Conservation (phyloP, 2,888 invertebrate genomes). For the Fragum sueziense region DNA sequence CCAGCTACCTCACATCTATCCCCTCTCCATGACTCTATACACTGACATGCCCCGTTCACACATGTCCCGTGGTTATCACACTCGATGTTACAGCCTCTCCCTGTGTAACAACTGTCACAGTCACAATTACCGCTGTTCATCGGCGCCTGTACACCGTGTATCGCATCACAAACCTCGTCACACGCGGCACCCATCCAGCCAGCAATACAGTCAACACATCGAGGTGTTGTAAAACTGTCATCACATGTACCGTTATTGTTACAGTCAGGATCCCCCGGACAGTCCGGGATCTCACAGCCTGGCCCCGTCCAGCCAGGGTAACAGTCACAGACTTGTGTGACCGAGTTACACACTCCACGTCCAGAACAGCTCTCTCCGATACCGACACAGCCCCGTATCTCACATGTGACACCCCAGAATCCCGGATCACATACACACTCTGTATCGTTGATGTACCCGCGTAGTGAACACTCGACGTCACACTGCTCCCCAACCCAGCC, state of each 20-base stretch:
- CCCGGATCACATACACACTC: constrained; percentile 68
- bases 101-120: constrained; percentile 67
- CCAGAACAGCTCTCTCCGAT: constrained; percentile 65
- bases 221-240: constrained; percentile 61
- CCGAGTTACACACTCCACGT: constrained; percentile 71
- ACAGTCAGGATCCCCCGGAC: constrained; percentile 73
- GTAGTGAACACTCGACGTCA: constrained; percentile 68
- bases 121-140: constrained; percentile 65
- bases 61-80: constrained; percentile 64
- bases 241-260: constrained; percentile 66
- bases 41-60: constrained; percentile 56
- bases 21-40: constrained; percentile 68
- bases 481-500: constrained; percentile 72
- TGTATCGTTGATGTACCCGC: constrained; percentile 60
- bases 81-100: constrained; percentile 66
- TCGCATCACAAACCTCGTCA: constrained; percentile 64
- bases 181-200: constrained; percentile 72
- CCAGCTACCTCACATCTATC: constrained; percentile 67
- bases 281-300: constrained; percentile 70
- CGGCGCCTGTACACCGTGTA: constrained; percentile 62
- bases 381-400: constrained; percentile 72
- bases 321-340: constrained; percentile 67
- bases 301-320: constrained; percentile 67
- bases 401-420: constrained; percentile 70
- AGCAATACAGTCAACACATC: constrained; percentile 60